Conservation (phyloP, 2,113 vertebrate species). For the Plotosus lineatus region DNA sequence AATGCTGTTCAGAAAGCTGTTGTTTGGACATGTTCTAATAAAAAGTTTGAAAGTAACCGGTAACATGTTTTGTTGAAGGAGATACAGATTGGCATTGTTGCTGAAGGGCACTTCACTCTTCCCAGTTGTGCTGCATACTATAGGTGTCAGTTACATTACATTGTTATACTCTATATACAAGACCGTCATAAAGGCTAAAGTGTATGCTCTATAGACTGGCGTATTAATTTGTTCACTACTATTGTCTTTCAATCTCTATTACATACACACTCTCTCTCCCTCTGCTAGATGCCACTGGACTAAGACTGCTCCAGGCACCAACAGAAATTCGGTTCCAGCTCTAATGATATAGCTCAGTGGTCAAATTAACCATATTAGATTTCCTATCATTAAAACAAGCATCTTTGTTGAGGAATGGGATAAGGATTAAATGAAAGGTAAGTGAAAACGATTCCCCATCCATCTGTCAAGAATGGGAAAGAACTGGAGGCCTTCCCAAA, state of each 20-base stretch:
- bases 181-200: conserved; percentile 53
- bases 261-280: conserved; percentile 48
- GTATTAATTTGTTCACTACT: conserved; percentile 50
- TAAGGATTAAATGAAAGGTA: conserved; percentile 70
- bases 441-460: conserved; percentile 55
- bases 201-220: conserved; percentile 64
- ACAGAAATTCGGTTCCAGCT: conserved; percentile 63
- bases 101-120: conserved; percentile 63
- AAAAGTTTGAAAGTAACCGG: conserved; percentile 27
- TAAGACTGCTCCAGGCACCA: conserved; percentile 64
- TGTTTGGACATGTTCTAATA: conserved; percentile 70
- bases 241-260: not conserved
- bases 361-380: conserved; percentile 80
- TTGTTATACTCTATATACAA: conserved; percentile 60
- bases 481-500: conserved; percentile 1
- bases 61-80: conserved; percentile 62
- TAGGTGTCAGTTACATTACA: conserved; percentile 69
- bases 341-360: conserved; percentile 80
- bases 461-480: not conserved
- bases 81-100: conserved; percentile 27
- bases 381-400: conserved; percentile 76
- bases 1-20: conserved; percentile 61
- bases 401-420: conserved; percentile 67
- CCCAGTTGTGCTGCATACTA: conserved; percentile 63
- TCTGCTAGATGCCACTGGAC: conserved; percentile 56